Conservation (phyloP, 2,888 invertebrate genomes). For the Rhingia campestris region DNA sequence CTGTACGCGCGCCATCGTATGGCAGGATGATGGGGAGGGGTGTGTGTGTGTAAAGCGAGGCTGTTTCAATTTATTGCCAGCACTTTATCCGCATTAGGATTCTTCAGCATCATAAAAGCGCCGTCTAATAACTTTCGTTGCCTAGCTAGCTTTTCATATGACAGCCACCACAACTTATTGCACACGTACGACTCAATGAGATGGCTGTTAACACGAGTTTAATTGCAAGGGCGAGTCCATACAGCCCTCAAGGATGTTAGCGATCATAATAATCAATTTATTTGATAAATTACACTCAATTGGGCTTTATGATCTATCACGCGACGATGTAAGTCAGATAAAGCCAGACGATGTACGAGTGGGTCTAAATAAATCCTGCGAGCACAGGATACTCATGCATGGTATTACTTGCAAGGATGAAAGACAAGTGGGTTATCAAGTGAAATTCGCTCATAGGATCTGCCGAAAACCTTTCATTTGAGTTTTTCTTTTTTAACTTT, state of each 20-base stretch:
- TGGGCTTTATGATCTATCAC: slow-evolving; percentile 51
- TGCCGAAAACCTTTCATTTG: neutral
- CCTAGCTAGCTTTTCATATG: too few species aligned
- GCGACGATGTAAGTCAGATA: slow-evolving; percentile 16
- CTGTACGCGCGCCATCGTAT: too few species aligned
- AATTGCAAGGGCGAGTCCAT: slow-evolving; percentile 5
- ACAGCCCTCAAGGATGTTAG: slow-evolving; percentile 13
- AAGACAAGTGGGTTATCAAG: too few species aligned
- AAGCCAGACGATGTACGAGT: slow-evolving; percentile 31
- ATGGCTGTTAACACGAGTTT: slow-evolving; percentile 20
- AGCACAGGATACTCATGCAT: slow-evolving; percentile 4
- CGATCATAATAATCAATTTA: slow-evolving; percentile 61
- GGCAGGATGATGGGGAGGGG: too few species aligned
- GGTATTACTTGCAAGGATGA: too few species aligned
- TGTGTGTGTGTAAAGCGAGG: too few species aligned
- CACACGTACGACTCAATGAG: slow-evolving; percentile 9
- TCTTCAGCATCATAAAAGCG: too few species aligned
- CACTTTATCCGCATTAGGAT: too few species aligned
- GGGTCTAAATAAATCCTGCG: slow-evolving; percentile 1
- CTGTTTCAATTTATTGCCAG: too few species aligned
- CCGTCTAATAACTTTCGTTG: too few species aligned
- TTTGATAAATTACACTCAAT: slow-evolving; percentile 65
- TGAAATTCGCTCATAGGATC: slow-evolving; percentile 12
- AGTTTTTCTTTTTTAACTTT: slow-evolving; percentile 11
- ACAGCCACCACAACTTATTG: neutral